Evolutionary conservation across 1,140 invertebrate species (phyloP).

Genomic region (Eumaeus atala): DNA sequence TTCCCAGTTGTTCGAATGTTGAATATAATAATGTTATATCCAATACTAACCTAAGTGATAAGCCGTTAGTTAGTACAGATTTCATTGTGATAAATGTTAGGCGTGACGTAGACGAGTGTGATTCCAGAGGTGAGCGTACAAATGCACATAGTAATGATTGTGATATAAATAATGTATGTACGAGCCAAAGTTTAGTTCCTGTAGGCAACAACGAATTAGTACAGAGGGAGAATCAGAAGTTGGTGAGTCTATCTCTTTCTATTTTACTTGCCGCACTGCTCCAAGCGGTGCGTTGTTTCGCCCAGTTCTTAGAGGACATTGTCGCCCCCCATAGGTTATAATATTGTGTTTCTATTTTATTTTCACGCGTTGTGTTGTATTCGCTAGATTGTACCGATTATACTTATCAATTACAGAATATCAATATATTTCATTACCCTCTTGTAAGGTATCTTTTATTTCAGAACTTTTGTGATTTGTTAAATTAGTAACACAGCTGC

Average conservation of each 20-base stretch:
- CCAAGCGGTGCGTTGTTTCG: conserved; percentile 67
- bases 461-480: too few species aligned
- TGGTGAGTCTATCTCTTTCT: conserved; percentile 62
- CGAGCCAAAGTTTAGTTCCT: conserved; percentile 63
- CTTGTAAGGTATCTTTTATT: conserved; percentile 55
- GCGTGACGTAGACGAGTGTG: conserved; percentile 47
- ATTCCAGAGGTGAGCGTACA: conserved; percentile 29
- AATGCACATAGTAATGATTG: conserved; percentile 58
- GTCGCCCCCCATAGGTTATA: conserved; percentile 61
- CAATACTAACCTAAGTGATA: conserved; percentile 41
- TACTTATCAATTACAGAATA: conserved; percentile 37
- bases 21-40: too few species aligned
- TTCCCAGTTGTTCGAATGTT: conserved; percentile 67
- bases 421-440: conserved; percentile 57
- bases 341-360: conserved; percentile 22
- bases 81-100: conserved; percentile 67
- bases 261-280: conserved; percentile 60
- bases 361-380: conserved; percentile 29
- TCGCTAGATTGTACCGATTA: conserved; percentile 38
- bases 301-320: conserved; percentile 66
- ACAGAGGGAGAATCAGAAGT: conserved; percentile 57
- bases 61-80: conserved; percentile 40
- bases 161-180: conserved; percentile 54
- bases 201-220: conserved; percentile 57
- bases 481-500: too few species aligned